phyloP scores from a whole-genome alignment of 2,888 invertebrate genomes.

The Mythimna loreyi region DNA sequence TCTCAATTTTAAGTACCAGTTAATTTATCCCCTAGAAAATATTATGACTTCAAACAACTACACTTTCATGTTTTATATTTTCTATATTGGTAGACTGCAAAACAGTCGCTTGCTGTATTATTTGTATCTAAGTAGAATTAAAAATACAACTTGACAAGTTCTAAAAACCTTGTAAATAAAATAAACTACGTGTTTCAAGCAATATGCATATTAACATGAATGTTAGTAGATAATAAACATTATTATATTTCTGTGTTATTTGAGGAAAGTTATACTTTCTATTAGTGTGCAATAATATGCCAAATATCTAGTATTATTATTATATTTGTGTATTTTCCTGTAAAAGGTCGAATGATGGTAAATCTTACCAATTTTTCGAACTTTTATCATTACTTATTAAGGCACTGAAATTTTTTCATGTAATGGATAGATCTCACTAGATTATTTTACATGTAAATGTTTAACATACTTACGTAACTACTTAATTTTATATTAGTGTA shows the following conservation, averaged over 20 bases:
- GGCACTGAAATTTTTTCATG: conserved; percentile 53
- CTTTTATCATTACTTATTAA: conserved; percentile 37
- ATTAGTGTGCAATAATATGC: conserved; percentile 45
- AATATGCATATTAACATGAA: conserved; percentile 76
- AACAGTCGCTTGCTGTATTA: conserved; percentile 11
- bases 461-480: conserved; percentile 37
- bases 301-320: conserved; percentile 43
- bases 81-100: background rate
- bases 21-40: no score
- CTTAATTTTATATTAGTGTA: conserved; percentile 50
- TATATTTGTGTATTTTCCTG: conserved; percentile 32
- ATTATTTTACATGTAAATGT: conserved; percentile 42
- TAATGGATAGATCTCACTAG: conserved; percentile 57
- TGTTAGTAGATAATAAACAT: conserved; percentile 50
- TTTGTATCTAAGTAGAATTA: conserved; percentile 31
- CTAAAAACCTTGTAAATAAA: conserved; percentile 68
- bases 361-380: background rate
- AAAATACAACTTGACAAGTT: conserved; percentile 40
- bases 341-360: background rate
- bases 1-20: no score
- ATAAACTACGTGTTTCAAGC: conserved; percentile 84
- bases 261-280: conserved; percentile 50
- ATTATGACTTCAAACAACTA: no score
- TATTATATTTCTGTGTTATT: conserved; percentile 39
- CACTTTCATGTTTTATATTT: no score